phyloP scores from a whole-genome alignment of 2,888 invertebrate species.

The Cerastis leucographa region DNA sequence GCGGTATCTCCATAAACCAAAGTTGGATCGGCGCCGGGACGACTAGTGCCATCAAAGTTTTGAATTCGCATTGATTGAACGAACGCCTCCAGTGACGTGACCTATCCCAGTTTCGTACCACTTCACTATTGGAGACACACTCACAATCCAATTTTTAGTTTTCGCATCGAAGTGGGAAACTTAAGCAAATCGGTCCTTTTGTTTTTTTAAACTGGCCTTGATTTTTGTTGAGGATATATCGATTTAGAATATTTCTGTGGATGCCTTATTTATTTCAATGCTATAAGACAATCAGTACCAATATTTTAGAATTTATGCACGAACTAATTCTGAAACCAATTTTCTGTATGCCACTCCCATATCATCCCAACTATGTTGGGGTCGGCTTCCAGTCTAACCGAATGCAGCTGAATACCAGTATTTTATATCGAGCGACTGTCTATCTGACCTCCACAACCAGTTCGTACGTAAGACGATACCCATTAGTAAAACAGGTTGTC shows the following conservation, averaged over 20 bases:
- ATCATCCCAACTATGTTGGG: background rate
- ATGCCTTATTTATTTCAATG: background rate
- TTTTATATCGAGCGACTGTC: too few relatives aligned
- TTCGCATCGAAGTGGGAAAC: conserved; percentile 34
- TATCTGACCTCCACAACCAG: too few relatives aligned
- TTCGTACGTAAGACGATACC: too few relatives aligned
- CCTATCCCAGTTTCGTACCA: conserved; percentile 55
- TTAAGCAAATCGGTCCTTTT: conserved; percentile 13
- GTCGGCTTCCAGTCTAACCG: background rate
- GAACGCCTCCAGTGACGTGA: conserved; percentile 66
- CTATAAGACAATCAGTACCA: background rate
- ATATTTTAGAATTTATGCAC: background rate
- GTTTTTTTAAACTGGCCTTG: conserved; percentile 12
- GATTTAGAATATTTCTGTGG: background rate
- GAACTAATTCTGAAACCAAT: background rate
- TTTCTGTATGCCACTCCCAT: too few relatives aligned
- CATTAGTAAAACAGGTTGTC: too few relatives aligned
- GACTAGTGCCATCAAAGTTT: conserved; percentile 75
- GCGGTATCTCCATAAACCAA: conserved; percentile 70
- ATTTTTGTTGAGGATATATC: background rate
- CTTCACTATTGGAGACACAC: conserved; percentile 45
- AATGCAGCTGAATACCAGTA: too few relatives aligned
- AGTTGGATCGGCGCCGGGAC: conserved; percentile 68
- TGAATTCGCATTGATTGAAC: conserved; percentile 74
- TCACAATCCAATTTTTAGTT: conserved; percentile 55